Conservation (phyloP, 2,113 vertebrate genomes). For the Periophthalmus modestus region DNA sequence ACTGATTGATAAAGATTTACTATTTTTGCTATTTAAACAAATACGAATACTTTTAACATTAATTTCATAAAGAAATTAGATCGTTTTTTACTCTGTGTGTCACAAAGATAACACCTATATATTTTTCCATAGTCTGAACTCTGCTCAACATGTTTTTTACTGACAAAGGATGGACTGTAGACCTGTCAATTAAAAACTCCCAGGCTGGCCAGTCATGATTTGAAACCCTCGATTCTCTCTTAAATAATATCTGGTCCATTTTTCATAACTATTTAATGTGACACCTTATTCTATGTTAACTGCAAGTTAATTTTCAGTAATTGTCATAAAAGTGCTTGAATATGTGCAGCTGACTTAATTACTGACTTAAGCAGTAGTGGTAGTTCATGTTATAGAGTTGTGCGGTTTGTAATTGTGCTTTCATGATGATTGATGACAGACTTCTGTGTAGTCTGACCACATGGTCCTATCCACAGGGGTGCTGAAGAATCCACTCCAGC, state of each 20-base stretch:
- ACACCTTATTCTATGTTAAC: conserved; percentile 8
- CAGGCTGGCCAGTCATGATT: no score
- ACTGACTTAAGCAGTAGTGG: conserved; percentile 20
- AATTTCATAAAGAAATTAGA: neutral
- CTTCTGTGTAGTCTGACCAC: conserved; percentile 73
- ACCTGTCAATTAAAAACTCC: neutral
- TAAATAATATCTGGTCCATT: no score
- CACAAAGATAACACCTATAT: neutral
- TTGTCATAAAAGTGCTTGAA: conserved; percentile 21
- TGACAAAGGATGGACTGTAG: neutral
- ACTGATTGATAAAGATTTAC: no score
- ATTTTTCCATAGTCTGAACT: conserved; percentile 24
- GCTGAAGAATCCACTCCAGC: conserved; percentile 72
- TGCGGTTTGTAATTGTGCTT: conserved; percentile 63
- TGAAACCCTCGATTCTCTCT: no score
- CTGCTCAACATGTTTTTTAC: no score
- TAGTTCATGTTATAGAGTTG: conserved; percentile 47
- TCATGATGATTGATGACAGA: conserved; percentile 74
- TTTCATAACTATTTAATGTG: conserved; percentile 35
- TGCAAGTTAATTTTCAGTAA: neutral
- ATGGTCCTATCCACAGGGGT: conserved; percentile 72
- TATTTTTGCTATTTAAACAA: no score
- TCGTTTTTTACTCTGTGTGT: no score
- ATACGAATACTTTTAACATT: no score
- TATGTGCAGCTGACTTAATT: neutral